Evolutionary conservation across 2,797 vertebrate species (phyloP), one percentile per base, ranked within the genome.

Genomic region (Arrhamphus sclerolepis): DNA sequence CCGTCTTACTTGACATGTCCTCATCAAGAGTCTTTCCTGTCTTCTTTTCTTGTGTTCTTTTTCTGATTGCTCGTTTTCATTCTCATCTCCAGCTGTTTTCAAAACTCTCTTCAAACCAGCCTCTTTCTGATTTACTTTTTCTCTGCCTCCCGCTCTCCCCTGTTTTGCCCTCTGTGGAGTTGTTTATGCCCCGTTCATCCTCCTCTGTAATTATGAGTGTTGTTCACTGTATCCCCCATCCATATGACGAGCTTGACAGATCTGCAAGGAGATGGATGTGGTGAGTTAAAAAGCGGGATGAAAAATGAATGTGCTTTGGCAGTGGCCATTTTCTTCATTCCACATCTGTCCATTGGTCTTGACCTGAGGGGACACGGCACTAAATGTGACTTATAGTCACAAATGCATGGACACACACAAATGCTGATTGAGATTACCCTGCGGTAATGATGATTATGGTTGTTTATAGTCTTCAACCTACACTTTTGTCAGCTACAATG

Each of bases 261-360:
- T 78, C 50, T 66, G 59, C 56, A 24, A 26, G 29, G 53, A 72
- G 79, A 89, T 72, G 76, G 77, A 87, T 80, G 66, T 64, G 10
- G 64, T 17, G 26, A 56, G 61, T 64, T 57, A 74, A 80, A 79
- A 60, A 70, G 41, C 21, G 19, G 49, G 50, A 60, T 78, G 76
- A 78, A 80, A 83, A 86, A 82, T 40, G 69, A 78, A 48, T 28
- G 44, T 54, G 46, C 70, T 70, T 75, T 78, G 34, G 57, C 68
- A 66, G 61, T 74, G 79, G 72, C 75, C 72, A 81, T 89, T 83
- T 86, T 68, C 67, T 44, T 64, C 43, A 24, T 82, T 71, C 82
- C 75, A 72, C 83, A 78, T 87, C 74, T 85, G 88, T 88, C 86
- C 82, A 68, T 75, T 29, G 73, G 76, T 82, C 83, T 82, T 88